phyloP scores from a whole-genome alignment of 2,113 vertebrate species.

The Tychaedon coryphoeus region DNA sequence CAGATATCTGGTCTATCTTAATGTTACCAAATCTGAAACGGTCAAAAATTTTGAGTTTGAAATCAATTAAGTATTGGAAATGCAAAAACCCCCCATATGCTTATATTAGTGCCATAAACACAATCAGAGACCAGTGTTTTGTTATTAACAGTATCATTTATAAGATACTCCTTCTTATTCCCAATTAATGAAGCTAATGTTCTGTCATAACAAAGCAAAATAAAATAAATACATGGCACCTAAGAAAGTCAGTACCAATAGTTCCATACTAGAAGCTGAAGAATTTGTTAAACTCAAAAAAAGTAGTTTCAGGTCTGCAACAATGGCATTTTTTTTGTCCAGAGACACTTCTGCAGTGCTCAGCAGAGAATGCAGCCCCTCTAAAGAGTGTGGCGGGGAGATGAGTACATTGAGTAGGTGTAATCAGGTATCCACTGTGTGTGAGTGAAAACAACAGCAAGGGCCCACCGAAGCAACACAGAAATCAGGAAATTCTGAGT shows the following conservation, averaged over 20 bases:
- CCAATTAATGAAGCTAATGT: background rate
- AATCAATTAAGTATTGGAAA: background rate
- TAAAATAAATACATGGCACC: background rate
- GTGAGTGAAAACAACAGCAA: background rate
- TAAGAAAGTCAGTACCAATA: background rate
- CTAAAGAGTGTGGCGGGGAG: background rate
- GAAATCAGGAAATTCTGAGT: constrained; percentile 53
- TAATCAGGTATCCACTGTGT: background rate
- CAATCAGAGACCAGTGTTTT: background rate
- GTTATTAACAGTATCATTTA: background rate
- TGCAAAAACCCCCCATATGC: background rate
- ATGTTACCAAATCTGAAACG: background rate
- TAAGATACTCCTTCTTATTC: background rate
- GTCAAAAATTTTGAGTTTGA: background rate
- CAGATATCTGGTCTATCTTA: background rate
- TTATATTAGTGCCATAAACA: background rate
- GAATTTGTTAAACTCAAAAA: background rate
- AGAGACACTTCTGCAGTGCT: background rate
- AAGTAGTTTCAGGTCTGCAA: background rate
- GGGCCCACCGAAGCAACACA: background rate
- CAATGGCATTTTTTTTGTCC: background rate
- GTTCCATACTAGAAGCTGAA: background rate
- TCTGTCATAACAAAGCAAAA: background rate
- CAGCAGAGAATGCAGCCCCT: background rate
- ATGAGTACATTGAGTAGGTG: background rate